These are phyloP conservation scores for Arctocebus calabarensis DNA, from an alignment of 2,797 vertebrate species.

Conservation along the genomic window DNA sequence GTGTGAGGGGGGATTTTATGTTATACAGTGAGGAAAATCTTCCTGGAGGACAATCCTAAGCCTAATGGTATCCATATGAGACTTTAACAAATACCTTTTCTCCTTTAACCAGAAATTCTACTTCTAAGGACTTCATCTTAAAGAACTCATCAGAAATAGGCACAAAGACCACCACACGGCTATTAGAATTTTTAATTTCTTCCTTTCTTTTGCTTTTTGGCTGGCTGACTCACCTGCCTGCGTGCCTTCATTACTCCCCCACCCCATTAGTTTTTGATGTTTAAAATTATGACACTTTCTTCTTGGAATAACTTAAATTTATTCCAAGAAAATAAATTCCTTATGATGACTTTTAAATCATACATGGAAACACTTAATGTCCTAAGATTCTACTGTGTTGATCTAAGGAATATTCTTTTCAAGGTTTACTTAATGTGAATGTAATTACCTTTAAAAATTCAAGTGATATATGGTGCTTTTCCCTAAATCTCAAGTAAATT, in stretches of 20 bases:
- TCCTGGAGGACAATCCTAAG: neutral
- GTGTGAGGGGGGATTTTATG: neutral
- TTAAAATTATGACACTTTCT: conserved; percentile 10
- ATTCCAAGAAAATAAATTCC: neutral
- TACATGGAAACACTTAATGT: neutral
- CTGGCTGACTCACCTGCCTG: neutral
- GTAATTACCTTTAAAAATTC: neutral
- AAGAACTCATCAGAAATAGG: neutral
- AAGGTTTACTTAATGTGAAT: conserved; percentile 2
- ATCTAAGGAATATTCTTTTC: neutral
- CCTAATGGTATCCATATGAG: neutral
- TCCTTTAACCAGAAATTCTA: neutral
- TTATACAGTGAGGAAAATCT: neutral
- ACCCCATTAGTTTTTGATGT: neutral
- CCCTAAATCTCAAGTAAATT: conserved; percentile 17
- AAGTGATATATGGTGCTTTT: neutral
- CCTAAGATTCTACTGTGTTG: neutral
- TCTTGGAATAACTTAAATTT: conserved; percentile 6
- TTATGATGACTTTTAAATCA: conserved; percentile 10
- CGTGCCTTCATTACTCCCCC: neutral
- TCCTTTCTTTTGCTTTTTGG: neutral
- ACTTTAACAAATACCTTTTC: neutral
- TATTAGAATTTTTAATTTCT: neutral
- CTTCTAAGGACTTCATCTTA: neutral
- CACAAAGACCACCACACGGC: neutral